phyloP scores from a whole-genome alignment of 2,113 vertebrate species.

The Hippocampus mohnikei region DNA sequence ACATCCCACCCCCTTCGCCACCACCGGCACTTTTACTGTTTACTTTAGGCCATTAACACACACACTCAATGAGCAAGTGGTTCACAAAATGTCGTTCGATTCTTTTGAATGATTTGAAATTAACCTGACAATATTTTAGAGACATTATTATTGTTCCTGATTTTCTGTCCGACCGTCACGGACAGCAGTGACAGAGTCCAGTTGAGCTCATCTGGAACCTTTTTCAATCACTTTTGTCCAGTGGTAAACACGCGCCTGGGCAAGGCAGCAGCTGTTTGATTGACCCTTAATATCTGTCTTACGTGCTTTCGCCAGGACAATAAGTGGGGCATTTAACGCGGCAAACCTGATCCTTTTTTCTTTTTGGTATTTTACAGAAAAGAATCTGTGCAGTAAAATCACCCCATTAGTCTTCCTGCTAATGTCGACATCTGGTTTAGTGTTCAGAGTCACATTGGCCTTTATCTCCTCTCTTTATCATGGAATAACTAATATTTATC shows the following conservation, averaged over 20 bases:
- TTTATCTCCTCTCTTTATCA: slow-evolving; percentile 44
- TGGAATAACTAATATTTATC: slow-evolving; percentile 78
- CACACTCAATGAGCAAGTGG: slow-evolving; percentile 97
- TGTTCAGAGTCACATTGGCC: slow-evolving; percentile 59
- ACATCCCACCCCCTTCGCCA: slow-evolving; percentile 33
- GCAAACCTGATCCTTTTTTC: not conserved
- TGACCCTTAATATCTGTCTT: not conserved
- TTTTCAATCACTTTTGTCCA: slow-evolving; percentile 64
- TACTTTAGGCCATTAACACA: slow-evolving; percentile 90
- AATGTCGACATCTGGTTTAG: slow-evolving; percentile 50
- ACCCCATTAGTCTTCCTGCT: slow-evolving; percentile 54
- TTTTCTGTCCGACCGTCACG: slow-evolving; percentile 67
- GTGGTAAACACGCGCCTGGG: slow-evolving; percentile 72
- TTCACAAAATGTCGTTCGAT: slow-evolving; percentile 78
- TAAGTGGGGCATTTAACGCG: not conserved
- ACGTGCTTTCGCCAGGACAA: not conserved
- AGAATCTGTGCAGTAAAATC: slow-evolving; percentile 66
- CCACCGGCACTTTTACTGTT: slow-evolving; percentile 85
- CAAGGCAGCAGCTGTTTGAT: slow-evolving; percentile 73
- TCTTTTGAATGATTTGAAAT: not conserved
- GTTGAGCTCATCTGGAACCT: slow-evolving; percentile 76
- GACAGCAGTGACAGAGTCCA: slow-evolving; percentile 82
- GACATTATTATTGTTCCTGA: not conserved
- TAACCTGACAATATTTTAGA: not conserved
- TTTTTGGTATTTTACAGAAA: slow-evolving; percentile 56